These are phyloP conservation scores for Drosophila bunnanda DNA, from an alignment of 2,888 invertebrate species.

Conservation along the genomic window DNA sequence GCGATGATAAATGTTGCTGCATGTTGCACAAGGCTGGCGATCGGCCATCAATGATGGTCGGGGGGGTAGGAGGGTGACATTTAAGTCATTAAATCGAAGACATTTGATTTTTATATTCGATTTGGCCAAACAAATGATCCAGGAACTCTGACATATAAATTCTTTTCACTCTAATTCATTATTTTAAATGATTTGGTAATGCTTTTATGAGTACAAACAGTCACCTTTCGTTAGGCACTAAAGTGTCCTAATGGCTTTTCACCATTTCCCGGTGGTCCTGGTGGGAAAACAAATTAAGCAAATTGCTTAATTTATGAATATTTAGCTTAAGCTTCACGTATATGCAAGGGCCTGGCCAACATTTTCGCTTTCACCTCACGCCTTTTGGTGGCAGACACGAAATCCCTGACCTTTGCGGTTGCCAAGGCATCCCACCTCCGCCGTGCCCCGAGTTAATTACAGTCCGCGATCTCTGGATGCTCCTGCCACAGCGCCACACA, in stretches of 20 bases:
- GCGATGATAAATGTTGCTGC: conserved; percentile 70
- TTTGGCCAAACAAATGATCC: not conserved
- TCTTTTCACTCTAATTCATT: not conserved
- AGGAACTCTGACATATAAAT: not conserved
- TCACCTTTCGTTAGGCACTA: conserved; percentile 24
- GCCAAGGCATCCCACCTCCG: conserved; percentile 26
- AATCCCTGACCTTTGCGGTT: conserved; percentile 76
- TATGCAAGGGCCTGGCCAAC: conserved; percentile 17
- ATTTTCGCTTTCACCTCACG: conserved; percentile 71
- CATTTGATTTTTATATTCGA: conserved; percentile 5
- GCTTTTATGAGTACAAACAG: not conserved
- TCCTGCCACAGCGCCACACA: conserved; percentile 18
- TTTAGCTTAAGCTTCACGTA: conserved; percentile 25
- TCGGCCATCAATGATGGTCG: conserved; percentile 46
- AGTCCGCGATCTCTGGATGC: conserved; percentile 35
- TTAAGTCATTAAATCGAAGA: conserved; percentile 18
- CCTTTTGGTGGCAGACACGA: conserved; percentile 46
- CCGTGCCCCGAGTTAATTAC: conserved; percentile 64
- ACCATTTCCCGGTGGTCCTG: conserved; percentile 8
- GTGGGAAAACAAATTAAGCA: conserved; percentile 35
- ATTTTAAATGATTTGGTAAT: conserved; percentile 4
- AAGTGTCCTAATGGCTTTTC: conserved; percentile 29
- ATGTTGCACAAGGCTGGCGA: conserved; percentile 58
- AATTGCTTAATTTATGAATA: conserved; percentile 46
- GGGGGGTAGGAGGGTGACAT: not conserved